Percentiles rank a stretch among this genome's conserved stretches.
phyloP scores from a whole-genome alignment of 2,113 vertebrate species.

The Nothobranchius furzeri region DNA sequence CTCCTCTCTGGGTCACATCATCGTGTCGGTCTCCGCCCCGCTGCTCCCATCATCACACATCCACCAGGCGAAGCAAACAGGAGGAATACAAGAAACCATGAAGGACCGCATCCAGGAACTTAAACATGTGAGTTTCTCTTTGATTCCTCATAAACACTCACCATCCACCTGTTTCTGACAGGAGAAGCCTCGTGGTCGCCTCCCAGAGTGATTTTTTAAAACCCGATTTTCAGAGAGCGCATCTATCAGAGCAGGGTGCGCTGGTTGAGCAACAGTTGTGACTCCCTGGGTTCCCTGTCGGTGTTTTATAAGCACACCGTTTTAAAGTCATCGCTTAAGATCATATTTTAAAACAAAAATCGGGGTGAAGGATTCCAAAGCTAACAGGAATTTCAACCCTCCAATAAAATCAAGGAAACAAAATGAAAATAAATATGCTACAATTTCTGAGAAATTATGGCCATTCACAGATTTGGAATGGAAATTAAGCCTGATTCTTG shows the following conservation, averaged over 20 bases:
- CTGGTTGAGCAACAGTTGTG: slow-evolving; percentile 68
- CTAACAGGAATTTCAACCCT: no score
- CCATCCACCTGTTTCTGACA: not conserved
- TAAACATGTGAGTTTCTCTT: slow-evolving; percentile 68
- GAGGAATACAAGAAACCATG: slow-evolving; percentile 50
- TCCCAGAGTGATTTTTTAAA: not conserved
- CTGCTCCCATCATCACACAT: slow-evolving; percentile 43
- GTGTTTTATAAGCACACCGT: not conserved
- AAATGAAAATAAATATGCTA: no score
- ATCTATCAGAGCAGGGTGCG: not conserved
- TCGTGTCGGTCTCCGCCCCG: slow-evolving; percentile 39
- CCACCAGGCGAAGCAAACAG: slow-evolving; percentile 15
- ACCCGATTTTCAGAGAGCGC: not conserved
- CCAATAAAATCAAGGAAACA: no score
- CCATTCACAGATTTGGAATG: no score
- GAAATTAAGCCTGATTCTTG: not conserved
- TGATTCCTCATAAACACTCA: not conserved
- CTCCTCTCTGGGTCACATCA: slow-evolving; percentile 29
- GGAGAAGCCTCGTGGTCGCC: not conserved
- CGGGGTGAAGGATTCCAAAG: no score
- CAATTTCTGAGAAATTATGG: no score
- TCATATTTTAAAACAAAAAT: no score
- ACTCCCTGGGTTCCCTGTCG: slow-evolving; percentile 12
- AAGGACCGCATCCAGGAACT: slow-evolving; percentile 80
- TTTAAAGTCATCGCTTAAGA: no score